Percentiles rank a stretch among this genome's conserved stretches.
phyloP scores from a whole-genome alignment of 2,113 vertebrate genomes.

The Boulengerochromis microlepis region DNA sequence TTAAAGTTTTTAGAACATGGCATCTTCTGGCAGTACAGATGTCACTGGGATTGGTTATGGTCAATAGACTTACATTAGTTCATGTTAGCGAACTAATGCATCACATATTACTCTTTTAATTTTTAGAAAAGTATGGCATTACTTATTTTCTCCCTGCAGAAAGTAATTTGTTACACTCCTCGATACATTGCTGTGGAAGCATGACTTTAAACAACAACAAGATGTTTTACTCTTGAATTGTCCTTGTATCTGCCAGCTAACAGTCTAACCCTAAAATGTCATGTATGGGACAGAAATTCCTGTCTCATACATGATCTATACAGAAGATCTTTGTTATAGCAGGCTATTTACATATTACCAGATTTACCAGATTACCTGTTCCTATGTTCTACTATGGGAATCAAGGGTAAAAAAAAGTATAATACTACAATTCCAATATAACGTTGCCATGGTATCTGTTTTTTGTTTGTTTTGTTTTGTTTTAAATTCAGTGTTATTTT shows the following conservation, averaged over 20 bases:
- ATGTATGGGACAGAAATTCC: neutral
- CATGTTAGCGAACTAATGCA: neutral
- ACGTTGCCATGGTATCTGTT: neutral
- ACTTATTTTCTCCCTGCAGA: neutral
- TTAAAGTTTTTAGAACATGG: neutral
- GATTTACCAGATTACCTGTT: neutral
- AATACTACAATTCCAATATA: neutral
- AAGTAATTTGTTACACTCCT: neutral
- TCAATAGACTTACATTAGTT: neutral
- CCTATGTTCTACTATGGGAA: neutral
- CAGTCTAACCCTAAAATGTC: neutral
- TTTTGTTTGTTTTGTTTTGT: neutral
- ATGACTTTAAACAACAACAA: neutral
- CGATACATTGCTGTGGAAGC: neutral
- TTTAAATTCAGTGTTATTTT: neutral
- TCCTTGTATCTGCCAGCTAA: neutral
- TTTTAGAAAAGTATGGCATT: neutral
- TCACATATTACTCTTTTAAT: neutral
- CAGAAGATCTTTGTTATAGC: neutral
- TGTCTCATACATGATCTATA: neutral
- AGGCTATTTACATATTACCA: neutral
- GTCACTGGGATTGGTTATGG: neutral
- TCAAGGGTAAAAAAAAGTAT: neutral
- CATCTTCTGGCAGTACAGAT: rapidly evolving
- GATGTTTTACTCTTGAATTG: neutral